These are phyloP conservation scores for Dasypogon diadema DNA, from an alignment of 2,888 invertebrate species.

Conservation along the genomic window DNA sequence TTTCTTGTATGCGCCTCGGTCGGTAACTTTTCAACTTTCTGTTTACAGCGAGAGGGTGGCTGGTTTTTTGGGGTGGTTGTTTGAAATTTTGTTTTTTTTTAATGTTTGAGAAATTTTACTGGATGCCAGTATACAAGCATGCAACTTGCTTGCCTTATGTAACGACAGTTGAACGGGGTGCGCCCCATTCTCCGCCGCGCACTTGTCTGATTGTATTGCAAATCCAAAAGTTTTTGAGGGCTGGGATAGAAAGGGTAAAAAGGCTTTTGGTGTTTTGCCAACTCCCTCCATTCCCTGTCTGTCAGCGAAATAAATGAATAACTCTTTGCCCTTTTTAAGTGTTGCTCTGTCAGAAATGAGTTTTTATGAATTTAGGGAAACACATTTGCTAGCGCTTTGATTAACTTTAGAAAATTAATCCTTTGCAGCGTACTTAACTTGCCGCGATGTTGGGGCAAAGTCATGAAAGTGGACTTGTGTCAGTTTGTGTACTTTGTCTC, in stretches of 20 bases:
- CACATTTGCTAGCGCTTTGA: conserved; percentile 41
- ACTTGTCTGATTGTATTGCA: conserved; percentile 28
- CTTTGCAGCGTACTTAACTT: neutral
- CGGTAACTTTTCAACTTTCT: conserved; percentile 37
- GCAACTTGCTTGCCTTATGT: conserved; percentile 35
- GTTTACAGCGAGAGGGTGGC: conserved; percentile 2
- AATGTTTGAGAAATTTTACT: conserved; percentile 11
- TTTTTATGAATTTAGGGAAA: conserved; percentile 35
- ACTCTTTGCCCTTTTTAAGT: conserved; percentile 31
- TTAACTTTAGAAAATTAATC: conserved; percentile 41
- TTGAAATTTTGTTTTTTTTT: neutral
- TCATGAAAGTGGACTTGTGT: no score
- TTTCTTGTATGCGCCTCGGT: neutral
- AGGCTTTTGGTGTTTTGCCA: conserved; percentile 29
- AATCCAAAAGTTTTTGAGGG: conserved; percentile 17
- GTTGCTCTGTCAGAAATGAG: conserved; percentile 43
- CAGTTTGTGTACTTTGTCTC: no score
- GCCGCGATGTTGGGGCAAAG: no score
- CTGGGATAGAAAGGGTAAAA: neutral
- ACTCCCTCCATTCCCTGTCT: neutral
- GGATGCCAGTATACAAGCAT: conserved; percentile 23
- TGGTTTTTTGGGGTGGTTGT: neutral
- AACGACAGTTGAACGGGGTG: conserved; percentile 13
- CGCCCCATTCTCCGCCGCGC: neutral
- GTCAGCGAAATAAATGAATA: conserved; percentile 39